Base-by-base conservation (phyloP, 2,797 vertebrate genomes). In the Tapirus indicus region DNA sequence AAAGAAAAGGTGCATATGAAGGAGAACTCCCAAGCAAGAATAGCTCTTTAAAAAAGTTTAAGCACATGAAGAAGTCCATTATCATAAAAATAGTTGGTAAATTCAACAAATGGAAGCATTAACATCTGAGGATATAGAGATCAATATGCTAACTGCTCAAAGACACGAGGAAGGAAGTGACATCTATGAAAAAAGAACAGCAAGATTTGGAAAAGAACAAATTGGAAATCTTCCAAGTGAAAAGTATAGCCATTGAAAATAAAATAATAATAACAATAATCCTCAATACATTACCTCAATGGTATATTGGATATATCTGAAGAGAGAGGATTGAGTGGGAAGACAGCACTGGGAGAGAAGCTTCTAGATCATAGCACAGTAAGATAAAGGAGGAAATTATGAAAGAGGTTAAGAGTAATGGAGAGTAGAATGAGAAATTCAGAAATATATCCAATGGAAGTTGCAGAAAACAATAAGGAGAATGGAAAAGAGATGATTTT, bases 121-220 rank as follows among this genome's bases (percentile, higher is more conserved):
- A 60, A 52, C 20, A 66, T 18, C 27, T 86, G 54, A 41, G 41
- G n/a, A n/a, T 41, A 27, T 7, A 52, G 27, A 95, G 41, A 47
- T 60, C 18, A 54, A 21, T 49, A 64, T 8, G 23, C 38, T 49
- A 56, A 62, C 11, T 68, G 14, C 41, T 56, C 23, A 35, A 44
- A 91, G 78, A 25, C 10, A 23, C n/a, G 14, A 92, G 60, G 74
- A 74, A 94, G 32, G 9, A 88, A 78, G 38, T 17, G 41, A 9
- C 38, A 79, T n/a, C n/a, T 35, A 29, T 71, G 54, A 80, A 87
- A 83, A 6, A 92, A 86, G 47, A 54, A 69, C 44, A 49, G 27
- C 11, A 88, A 60, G 27, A 52, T 64, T 62, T 80, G 27, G 23
- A 87, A 96, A 80, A 52, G 25, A 92, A 95, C 27, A 79, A 69